Percentiles rank a stretch among this genome's conserved stretches.
Evolutionary conservation across 2,888 invertebrate species (phyloP).

Genomic region (Colletes collaris): DNA sequence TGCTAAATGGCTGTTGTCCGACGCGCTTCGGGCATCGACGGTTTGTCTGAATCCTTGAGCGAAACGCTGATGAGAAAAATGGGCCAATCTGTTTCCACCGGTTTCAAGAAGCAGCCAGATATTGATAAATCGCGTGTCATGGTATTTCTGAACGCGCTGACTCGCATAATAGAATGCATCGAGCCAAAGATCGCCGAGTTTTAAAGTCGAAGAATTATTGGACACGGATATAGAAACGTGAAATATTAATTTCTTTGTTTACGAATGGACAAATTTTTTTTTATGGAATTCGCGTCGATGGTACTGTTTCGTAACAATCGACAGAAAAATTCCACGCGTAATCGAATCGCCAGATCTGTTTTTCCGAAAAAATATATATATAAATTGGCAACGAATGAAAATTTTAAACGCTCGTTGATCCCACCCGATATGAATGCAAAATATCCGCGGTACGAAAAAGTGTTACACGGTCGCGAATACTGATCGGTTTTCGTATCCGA

Average conservation of each 20-base stretch:
- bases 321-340: neutral
- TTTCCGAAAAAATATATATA: neutral
- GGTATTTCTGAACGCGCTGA: neutral
- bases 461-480: constrained; percentile 18
- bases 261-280: neutral
- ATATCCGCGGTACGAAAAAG: constrained; percentile 15
- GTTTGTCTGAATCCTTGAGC: constrained; percentile 1
- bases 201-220: too few relatives aligned
- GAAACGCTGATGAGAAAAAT: constrained; percentile 46
- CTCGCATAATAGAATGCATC: neutral
- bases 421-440: constrained; percentile 29
- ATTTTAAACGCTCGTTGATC: constrained; percentile 11
- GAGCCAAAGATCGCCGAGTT: too few relatives aligned
- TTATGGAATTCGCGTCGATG: neutral
- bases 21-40: neutral
- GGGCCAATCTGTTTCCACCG: constrained; percentile 41
- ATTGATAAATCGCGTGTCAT: constrained; percentile 33
- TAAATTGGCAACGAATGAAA: constrained; percentile 6
- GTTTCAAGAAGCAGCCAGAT: constrained; percentile 38
- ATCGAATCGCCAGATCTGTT: neutral
- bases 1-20: constrained; percentile 46
- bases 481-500: constrained; percentile 25
- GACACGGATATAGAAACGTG: too few relatives aligned
- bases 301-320: neutral
- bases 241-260: neutral